These are phyloP conservation scores for Drosophila grimshawi DNA, from an alignment of 1,140 invertebrate genomes.

Conservation along the genomic window DNA sequence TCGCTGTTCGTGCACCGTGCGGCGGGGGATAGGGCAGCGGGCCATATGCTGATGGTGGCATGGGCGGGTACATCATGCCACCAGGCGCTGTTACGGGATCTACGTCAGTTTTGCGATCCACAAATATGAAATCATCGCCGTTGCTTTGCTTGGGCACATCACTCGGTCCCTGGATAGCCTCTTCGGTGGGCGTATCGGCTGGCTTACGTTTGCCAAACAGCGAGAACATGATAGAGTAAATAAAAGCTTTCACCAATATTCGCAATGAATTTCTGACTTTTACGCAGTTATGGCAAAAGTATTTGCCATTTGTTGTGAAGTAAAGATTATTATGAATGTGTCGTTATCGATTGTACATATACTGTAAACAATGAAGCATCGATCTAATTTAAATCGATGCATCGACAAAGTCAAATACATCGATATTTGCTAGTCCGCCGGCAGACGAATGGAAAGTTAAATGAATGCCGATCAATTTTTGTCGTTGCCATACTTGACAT, in stretches of 20 bases:
- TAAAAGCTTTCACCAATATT: background rate
- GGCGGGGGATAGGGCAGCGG: conserved; percentile 63
- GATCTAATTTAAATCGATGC: too few relatives aligned
- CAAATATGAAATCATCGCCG: conserved; percentile 78
- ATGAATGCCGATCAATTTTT: too few relatives aligned
- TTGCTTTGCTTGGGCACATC: conserved; percentile 42
- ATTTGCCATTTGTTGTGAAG: background rate
- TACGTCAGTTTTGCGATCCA: conserved; percentile 63
- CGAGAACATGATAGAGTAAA: conserved; percentile 59
- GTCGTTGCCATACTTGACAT: too few relatives aligned
- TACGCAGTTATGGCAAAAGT: conserved; percentile 19
- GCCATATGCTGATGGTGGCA: conserved; percentile 57
- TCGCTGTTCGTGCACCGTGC: conserved; percentile 19
- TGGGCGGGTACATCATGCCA: conserved; percentile 69
- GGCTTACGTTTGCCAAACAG: conserved; percentile 74
- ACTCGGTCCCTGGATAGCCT: conserved; percentile 72
- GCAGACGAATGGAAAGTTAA: too few relatives aligned
- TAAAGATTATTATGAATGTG: conserved; percentile 6
- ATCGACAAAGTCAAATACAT: too few relatives aligned
- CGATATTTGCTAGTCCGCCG: too few relatives aligned
- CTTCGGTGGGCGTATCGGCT: conserved; percentile 70
- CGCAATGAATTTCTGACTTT: conserved; percentile 3
- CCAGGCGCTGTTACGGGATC: conserved; percentile 25
- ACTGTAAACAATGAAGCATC: background rate
- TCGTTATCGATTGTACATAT: conserved; percentile 1